These are phyloP conservation scores for Amphimedon queenslandica DNA, from an alignment of 37 sponge, comb jelly and placozoan species.

Conservation along the genomic window DNA sequence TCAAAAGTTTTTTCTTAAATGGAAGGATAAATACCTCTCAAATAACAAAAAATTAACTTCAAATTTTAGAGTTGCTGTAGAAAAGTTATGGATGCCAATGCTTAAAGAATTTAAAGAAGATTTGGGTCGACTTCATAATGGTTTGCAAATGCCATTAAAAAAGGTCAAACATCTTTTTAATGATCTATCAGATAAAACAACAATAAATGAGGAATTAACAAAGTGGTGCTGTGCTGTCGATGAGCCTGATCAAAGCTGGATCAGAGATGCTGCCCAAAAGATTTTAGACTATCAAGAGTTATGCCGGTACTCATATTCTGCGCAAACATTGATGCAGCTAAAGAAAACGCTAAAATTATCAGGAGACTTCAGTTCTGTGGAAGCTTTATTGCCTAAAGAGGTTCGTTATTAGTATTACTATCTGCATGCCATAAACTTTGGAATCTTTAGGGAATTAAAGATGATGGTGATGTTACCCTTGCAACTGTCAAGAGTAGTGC, in stretches of 20 bases:
- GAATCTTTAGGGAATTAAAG: no score
- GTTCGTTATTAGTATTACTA: no score
- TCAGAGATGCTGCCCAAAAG: slow-evolving; percentile 1
- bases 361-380: background rate
- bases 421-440: no score
- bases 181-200: background rate
- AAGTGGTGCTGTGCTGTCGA: background rate
- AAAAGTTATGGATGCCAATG: background rate
- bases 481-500: background rate
- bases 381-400: background rate
- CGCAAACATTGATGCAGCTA: background rate
- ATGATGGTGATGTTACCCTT: no score
- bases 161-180: background rate
- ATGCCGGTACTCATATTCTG: background rate
- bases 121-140: background rate
- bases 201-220: background rate
- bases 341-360: background rate
- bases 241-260: background rate
- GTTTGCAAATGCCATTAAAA: background rate
- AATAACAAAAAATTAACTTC: background rate
- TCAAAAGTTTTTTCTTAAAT: background rate
- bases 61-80: background rate
- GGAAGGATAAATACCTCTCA: background rate
- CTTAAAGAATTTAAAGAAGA: background rate
- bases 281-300: background rate